phyloP scores from a whole-genome alignment of 2,113 vertebrate species.

The Phasianus colchicus region DNA sequence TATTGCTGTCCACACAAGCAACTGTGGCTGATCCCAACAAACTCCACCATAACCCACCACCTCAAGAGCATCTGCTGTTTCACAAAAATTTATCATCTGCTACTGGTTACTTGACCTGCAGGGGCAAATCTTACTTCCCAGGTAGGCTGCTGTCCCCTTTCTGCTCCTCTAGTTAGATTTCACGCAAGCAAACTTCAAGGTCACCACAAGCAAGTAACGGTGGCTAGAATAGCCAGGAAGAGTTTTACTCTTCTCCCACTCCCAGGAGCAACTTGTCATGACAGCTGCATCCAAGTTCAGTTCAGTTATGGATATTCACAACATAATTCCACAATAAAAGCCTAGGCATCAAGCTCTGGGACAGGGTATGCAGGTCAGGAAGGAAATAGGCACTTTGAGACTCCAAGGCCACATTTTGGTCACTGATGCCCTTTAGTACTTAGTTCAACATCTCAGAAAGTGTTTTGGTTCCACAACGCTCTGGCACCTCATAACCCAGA shows the following conservation, averaged over 20 bases:
- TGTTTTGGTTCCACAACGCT: background rate
- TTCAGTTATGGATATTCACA: background rate
- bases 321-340: background rate
- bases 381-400: background rate
- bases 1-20: background rate
- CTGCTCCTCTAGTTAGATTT: background rate
- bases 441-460: background rate
- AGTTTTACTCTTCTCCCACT: rapidly evolving
- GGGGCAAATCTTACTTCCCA: background rate
- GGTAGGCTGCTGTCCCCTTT: background rate
- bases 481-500: background rate
- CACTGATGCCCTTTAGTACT: background rate
- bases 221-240: background rate
- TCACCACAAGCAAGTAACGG: background rate
- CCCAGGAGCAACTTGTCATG: background rate
- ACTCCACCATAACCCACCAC: background rate
- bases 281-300: background rate
- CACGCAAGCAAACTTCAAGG: background rate
- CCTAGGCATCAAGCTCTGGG: background rate
- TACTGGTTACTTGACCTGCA: background rate
- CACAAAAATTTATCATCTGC: background rate
- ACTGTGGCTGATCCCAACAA: background rate
- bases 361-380: background rate
- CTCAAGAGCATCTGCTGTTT: background rate
- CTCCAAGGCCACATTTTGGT: background rate